These are phyloP conservation scores for Dicrostonyx torquatus DNA, from an alignment of 2,797 vertebrate genomes.

Conservation along the genomic window DNA sequence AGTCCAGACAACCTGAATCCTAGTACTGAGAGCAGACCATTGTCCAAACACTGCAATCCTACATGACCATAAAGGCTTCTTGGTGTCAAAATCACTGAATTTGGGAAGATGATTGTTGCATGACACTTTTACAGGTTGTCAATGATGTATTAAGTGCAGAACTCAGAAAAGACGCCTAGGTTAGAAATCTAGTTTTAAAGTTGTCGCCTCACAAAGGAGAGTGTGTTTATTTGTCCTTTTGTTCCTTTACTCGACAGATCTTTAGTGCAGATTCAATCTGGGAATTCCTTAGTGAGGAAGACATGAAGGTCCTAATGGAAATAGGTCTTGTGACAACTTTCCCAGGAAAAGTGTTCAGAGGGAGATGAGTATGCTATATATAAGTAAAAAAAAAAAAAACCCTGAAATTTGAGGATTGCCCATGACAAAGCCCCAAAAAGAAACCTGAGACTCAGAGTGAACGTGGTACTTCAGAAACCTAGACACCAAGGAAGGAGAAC, in stretches of 20 bases:
- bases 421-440: background rate
- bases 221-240: background rate
- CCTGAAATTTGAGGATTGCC: background rate
- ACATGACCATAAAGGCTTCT: background rate
- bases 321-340: slow-evolving; percentile 21
- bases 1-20: background rate
- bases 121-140: background rate
- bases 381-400: background rate
- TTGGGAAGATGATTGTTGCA: background rate
- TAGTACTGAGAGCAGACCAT: background rate
- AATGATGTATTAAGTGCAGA: background rate
- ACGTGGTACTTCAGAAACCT: background rate
- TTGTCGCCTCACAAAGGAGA: background rate
- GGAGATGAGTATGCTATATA: background rate
- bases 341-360: background rate
- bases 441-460: background rate
- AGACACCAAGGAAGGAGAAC: background rate
- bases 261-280: background rate
- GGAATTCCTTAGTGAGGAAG: background rate
- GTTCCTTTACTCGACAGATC: slow-evolving; percentile 2
- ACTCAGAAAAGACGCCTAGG: background rate
- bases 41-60: background rate
- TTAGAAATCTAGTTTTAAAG: background rate
- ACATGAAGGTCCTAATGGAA: background rate
- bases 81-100: background rate